These are phyloP conservation scores for Mystacides longicornis DNA, from an alignment of 2,888 invertebrate species.

Conservation along the genomic window DNA sequence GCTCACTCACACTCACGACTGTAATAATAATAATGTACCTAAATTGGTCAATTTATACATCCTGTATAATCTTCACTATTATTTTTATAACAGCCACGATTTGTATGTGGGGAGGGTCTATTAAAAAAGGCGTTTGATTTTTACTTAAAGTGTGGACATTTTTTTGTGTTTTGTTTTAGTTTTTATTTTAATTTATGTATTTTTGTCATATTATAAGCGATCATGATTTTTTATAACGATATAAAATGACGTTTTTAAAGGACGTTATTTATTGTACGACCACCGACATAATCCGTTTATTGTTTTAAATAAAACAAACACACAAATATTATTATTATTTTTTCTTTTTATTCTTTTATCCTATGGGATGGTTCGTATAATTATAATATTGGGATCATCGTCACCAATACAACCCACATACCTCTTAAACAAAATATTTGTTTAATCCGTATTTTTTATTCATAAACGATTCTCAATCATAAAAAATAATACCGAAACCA, in stretches of 20 bases:
- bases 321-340: background rate
- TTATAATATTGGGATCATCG: too few species aligned
- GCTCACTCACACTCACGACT: slow-evolving; percentile 18
- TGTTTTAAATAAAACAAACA: slow-evolving; percentile 1
- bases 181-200: slow-evolving; percentile 1
- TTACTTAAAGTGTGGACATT: slow-evolving; percentile 16
- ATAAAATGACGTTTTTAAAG: slow-evolving; percentile 2
- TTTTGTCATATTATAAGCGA: slow-evolving; percentile 2
- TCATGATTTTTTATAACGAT: slow-evolving; percentile 11
- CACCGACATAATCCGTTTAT: background rate
- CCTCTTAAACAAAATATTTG: too few species aligned
- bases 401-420: too few species aligned
- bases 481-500: too few species aligned
- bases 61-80: slow-evolving; percentile 24
- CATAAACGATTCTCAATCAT: too few species aligned
- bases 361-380: background rate
- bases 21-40: slow-evolving; percentile 24
- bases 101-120: slow-evolving; percentile 14
- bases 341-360: background rate
- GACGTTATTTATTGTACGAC: slow-evolving; percentile 4
- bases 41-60: slow-evolving; percentile 25
- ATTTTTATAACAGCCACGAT: slow-evolving; percentile 24
- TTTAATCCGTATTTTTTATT: too few species aligned
- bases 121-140: slow-evolving; percentile 11
- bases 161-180: slow-evolving; percentile 11